Conservation (phyloP, 2,797 vertebrate genomes). For the Manis javanica region DNA sequence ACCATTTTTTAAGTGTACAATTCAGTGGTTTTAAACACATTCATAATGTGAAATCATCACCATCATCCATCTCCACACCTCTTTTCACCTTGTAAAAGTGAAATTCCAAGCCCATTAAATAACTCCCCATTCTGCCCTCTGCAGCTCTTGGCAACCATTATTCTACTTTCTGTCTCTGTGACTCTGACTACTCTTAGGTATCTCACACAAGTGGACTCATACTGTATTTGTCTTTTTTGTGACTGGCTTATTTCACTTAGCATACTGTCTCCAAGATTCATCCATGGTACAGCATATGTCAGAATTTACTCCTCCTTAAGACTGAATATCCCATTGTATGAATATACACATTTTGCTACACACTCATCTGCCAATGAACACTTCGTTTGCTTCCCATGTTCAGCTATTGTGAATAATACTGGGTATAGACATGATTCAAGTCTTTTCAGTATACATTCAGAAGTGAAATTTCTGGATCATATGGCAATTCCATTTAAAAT, state of each 20-base stretch:
- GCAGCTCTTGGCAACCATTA: neutral
- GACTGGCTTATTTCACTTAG: neutral
- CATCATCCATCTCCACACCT: neutral
- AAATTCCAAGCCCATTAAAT: neutral
- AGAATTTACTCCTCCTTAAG: neutral
- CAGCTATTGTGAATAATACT: neutral
- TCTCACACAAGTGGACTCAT: neutral
- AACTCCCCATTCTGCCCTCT: neutral
- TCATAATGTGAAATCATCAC: neutral
- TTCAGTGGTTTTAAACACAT: neutral
- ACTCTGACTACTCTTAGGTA: neutral
- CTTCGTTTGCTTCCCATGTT: neutral
- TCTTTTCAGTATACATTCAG: neutral
- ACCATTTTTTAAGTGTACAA: neutral
- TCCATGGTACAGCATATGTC: neutral
- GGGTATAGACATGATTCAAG: neutral
- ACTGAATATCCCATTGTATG: neutral
- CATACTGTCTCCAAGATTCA: neutral
- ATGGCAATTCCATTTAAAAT: neutral
- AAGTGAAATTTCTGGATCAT: neutral
- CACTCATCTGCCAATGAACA: neutral
- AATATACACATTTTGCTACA: neutral
- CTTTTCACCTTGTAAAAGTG: neutral
- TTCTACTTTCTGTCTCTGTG: neutral
- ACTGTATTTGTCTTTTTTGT: neutral